A percentile compares a stretch with the other conserved stretches of the same genome.
These are phyloP conservation scores for Pseudomyrmex flavicornis DNA, from an alignment of 1,140 invertebrate species.

Conservation along the genomic window DNA sequence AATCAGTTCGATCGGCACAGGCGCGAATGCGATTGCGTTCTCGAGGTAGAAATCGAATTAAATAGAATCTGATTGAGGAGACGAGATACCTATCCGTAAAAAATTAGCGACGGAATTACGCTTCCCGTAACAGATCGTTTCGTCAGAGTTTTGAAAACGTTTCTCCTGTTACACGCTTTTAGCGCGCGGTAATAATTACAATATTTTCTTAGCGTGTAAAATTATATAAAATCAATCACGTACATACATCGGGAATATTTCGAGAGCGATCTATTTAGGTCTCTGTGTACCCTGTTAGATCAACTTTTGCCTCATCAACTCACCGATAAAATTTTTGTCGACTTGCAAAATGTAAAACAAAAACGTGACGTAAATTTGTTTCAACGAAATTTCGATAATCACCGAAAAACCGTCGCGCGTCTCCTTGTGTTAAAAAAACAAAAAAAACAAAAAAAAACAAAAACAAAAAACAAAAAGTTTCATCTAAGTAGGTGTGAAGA, in stretches of 20 bases:
- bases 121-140: background rate
- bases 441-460: no score
- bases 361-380: constrained; percentile 1
- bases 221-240: background rate
- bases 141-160: background rate
- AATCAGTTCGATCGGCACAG: background rate
- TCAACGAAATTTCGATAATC: background rate
- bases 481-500: no score
- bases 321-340: no score
- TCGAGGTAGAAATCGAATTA: constrained; percentile 10
- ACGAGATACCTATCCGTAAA: background rate
- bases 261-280: background rate
- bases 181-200: no score
- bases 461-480: no score
- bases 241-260: background rate
- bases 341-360: constrained; percentile 5
- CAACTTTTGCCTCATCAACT: no score
- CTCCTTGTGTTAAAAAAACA: constrained; percentile 41
- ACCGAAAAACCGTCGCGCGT: constrained; percentile 6
- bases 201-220: no score
- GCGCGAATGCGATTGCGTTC: constrained; percentile 8
- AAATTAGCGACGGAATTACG: background rate
- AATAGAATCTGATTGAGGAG: constrained; percentile 18
- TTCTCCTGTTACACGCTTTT: no score
- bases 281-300: background rate